Evolutionary conservation across 2,797 vertebrate genomes (phyloP).

Genomic region (Amniataba percoides): DNA sequence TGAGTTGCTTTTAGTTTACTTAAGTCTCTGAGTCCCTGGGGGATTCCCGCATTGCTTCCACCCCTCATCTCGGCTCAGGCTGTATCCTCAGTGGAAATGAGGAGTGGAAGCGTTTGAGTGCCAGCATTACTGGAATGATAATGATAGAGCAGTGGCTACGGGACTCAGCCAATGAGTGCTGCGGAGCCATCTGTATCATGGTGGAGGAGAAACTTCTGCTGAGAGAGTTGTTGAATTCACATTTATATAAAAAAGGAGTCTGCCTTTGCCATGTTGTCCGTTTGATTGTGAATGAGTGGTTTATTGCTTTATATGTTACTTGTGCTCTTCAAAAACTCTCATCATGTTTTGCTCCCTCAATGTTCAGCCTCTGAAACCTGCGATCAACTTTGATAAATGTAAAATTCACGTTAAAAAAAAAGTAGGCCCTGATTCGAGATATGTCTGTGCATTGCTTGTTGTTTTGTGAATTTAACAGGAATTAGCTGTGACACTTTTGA

Average conservation of each 20-base stretch:
- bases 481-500: constrained; percentile 4
- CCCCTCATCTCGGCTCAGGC: constrained; percentile 30
- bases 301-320: not conserved
- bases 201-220: constrained; percentile 51
- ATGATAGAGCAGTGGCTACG: constrained; percentile 73
- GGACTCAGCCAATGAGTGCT: constrained; percentile 51
- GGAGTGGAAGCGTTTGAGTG: constrained; percentile 43
- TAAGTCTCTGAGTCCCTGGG: constrained; percentile 37
- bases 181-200: constrained; percentile 52
- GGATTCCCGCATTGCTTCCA: constrained; percentile 57
- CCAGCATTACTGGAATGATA: constrained; percentile 76
- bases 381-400: not conserved
- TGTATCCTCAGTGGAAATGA: constrained; percentile 57
- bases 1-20: constrained; percentile 60
- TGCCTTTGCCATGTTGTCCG: not conserved
- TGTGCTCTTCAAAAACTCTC: not conserved
- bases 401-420: not conserved
- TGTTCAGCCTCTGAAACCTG: not conserved
- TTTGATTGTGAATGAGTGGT: not conserved
- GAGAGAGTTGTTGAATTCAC: constrained; percentile 35
- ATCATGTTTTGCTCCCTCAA: not conserved
- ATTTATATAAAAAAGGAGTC: not conserved
- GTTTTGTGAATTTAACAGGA: not conserved
- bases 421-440: no score
- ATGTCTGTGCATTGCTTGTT: not conserved